A percentile compares a stretch with the other conserved stretches of the same genome.
Conservation (phyloP, 2,113 vertebrate genomes). For the Hemichromis elongatus region DNA sequence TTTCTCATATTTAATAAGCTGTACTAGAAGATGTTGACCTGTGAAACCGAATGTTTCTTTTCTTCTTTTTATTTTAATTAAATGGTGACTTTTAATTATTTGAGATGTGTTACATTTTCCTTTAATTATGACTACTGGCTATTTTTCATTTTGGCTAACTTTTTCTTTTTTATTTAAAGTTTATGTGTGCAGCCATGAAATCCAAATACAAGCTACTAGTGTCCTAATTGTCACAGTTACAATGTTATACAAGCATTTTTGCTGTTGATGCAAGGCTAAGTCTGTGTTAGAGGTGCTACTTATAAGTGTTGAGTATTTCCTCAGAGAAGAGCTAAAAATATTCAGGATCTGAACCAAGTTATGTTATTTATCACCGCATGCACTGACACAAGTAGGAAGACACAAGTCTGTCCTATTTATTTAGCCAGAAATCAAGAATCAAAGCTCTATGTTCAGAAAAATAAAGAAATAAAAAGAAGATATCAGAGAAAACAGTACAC, state of each 20-base stretch:
- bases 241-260: background rate
- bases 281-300: background rate
- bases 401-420: background rate
- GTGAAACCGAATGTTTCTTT: accelerated
- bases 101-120: background rate
- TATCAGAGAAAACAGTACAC: background rate
- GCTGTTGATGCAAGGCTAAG: background rate
- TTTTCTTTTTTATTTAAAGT: background rate
- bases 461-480: background rate
- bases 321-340: background rate
- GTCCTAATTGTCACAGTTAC: background rate
- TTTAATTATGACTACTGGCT: background rate
- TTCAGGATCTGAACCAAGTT: background rate
- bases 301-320: accelerated
- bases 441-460: background rate
- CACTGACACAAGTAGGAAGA: background rate
- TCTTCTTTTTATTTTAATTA: background rate
- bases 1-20: background rate
- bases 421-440: background rate
- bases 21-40: background rate
- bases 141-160: background rate
- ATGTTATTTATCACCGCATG: background rate
- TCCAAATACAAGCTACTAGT: background rate
- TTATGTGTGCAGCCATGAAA: background rate
- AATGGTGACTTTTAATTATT: background rate